A percentile compares a stretch with the other conserved stretches of the same genome.
These are phyloP conservation scores for Panzeria rudis DNA, from an alignment of 2,888 invertebrate genomes.

Conservation along the genomic window DNA sequence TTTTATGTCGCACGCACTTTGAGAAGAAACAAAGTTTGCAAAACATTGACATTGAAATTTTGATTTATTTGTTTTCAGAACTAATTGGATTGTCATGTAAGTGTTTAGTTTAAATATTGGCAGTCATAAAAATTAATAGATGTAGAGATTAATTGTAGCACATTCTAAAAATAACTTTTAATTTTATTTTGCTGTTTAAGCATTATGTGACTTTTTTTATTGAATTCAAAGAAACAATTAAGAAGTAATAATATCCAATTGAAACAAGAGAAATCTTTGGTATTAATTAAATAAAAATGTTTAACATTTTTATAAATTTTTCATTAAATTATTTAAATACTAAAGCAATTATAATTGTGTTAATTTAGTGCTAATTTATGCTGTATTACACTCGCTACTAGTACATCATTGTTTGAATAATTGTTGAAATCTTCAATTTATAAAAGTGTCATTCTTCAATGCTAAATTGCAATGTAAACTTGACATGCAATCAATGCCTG, in stretches of 20 bases:
- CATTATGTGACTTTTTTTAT: too few relatives aligned
- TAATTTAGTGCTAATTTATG: conserved; percentile 61
- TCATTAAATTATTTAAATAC: conserved; percentile 21
- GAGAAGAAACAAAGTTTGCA: background rate
- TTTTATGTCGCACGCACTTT: conserved; percentile 36
- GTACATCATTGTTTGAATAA: conserved; percentile 48
- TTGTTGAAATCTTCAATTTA: conserved; percentile 36
- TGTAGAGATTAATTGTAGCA: too few relatives aligned
- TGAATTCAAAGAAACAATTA: background rate
- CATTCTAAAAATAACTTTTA: too few relatives aligned
- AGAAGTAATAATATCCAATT: background rate
- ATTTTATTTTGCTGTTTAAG: too few relatives aligned
- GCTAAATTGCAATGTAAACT: conserved; percentile 43
- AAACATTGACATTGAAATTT: conserved; percentile 50
- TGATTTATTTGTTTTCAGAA: conserved; percentile 11
- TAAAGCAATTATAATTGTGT: conserved; percentile 42
- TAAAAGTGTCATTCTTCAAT: conserved; percentile 63
- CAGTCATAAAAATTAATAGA: too few relatives aligned
- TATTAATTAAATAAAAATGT: conserved; percentile 10
- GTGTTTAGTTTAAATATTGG: background rate
- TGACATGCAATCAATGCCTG: conserved; percentile 50
- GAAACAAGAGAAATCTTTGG: conserved; percentile 24
- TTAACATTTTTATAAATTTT: conserved; percentile 20
- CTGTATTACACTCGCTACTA: conserved; percentile 30
- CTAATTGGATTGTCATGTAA: conserved; percentile 2